Evolutionary conservation across 2,888 invertebrate genomes (phyloP).

Genomic region (Stenichneumon culpator): DNA sequence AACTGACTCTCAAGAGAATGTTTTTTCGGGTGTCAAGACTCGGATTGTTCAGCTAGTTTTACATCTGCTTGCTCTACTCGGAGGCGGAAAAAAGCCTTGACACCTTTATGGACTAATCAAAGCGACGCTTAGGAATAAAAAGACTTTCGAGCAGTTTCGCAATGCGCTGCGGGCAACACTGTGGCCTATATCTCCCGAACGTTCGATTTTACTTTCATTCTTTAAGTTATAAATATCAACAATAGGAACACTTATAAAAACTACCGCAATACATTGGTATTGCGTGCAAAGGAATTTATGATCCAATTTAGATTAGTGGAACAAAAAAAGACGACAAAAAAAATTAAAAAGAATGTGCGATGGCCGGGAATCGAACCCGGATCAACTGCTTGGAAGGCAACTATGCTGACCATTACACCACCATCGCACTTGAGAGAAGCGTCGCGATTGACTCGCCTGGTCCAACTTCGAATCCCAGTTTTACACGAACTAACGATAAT

Average conservation of each 20-base stretch:
- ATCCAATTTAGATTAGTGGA: background rate
- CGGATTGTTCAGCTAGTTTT: background rate
- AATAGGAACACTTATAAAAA: background rate
- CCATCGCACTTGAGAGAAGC: constrained; percentile 68
- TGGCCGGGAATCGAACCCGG: constrained; percentile 77
- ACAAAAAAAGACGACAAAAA: background rate
- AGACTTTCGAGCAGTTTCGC: constrained; percentile 30
- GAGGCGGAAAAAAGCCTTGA: constrained; percentile 44
- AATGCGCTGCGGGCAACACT: background rate
- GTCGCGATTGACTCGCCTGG: background rate
- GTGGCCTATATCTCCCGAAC: background rate
- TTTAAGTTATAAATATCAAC: background rate
- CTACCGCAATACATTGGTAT: background rate
- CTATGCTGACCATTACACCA: constrained; percentile 76
- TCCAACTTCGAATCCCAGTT: background rate
- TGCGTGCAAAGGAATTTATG: background rate
- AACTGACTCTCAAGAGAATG: background rate
- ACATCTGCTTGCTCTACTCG: background rate
- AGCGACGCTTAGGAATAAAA: constrained; percentile 44
- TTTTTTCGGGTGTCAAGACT: background rate
- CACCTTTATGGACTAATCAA: constrained; percentile 44
- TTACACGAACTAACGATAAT: background rate
- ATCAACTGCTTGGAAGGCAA: constrained; percentile 76
- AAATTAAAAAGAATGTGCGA: constrained; percentile 71
- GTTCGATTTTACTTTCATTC: background rate